Evolutionary conservation across 2,797 vertebrate genomes (phyloP).

Genomic region (Basileuterus tristriatus): DNA sequence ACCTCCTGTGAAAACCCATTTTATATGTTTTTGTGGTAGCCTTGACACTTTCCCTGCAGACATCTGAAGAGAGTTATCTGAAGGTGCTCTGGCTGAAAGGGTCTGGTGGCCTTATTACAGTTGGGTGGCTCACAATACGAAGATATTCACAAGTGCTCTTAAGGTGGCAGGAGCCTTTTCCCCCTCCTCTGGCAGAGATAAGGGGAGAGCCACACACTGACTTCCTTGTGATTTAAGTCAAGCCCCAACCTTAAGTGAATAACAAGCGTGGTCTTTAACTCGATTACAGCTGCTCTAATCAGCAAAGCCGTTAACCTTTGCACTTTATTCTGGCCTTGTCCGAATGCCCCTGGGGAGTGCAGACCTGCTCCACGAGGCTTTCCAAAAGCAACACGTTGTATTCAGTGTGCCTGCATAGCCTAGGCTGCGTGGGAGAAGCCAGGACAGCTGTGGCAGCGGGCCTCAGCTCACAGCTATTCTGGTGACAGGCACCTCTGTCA

Average conservation of each 20-base stretch:
- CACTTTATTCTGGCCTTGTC: background rate
- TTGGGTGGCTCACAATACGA: background rate
- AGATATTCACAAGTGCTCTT: background rate
- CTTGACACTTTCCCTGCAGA: conserved; percentile 8
- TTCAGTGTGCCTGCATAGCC: background rate
- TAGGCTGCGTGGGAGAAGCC: background rate
- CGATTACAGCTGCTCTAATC: background rate
- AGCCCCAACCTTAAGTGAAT: background rate
- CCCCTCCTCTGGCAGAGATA: background rate
- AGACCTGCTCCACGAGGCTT: background rate
- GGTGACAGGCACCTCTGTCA: background rate
- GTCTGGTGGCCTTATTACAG: background rate
- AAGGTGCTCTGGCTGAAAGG: background rate
- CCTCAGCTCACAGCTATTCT: background rate
- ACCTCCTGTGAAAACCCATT: background rate
- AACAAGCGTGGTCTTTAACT: background rate
- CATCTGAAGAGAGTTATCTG: background rate
- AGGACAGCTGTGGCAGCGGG: background rate
- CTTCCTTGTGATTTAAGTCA: background rate
- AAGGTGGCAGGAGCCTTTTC: background rate
- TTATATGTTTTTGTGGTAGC: background rate
- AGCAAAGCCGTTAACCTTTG: background rate
- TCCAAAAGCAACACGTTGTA: background rate
- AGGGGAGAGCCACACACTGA: background rate
- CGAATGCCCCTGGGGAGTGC: background rate